Evolutionary conservation across 1,140 invertebrate species (phyloP).

Genomic region (silkworm (Bombyx mori)): ASM3026992v2 NC_085125.1:6014001-6014500

Average conservation of each 20-base stretch:
- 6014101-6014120: too few species aligned
- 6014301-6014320: conserved; percentile 62
- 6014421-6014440: conserved; percentile 66
- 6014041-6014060: too few species aligned
- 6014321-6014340: conserved; percentile 68
- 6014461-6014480: conserved; percentile 45
- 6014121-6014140: too few species aligned
- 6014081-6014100: too few species aligned
- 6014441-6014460: conserved; percentile 62
- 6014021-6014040: not conserved
- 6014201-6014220: too few species aligned
- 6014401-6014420: conserved; percentile 65
- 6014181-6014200: too few species aligned
- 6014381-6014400: conserved; percentile 31
- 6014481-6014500: conserved; percentile 9
- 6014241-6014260: conserved; percentile 53
- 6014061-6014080: too few species aligned
- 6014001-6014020: not conserved
- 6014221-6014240: conserved; percentile 23
- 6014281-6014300: conserved; percentile 46
- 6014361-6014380: conserved; percentile 61
- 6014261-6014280: conserved; percentile 44
- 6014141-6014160: too few species aligned
- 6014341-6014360: conserved; percentile 50
- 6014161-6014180: too few species aligned